Base-by-base conservation (phyloP, 2,113 vertebrate species). In the Mormyrus iriodes region DNA sequence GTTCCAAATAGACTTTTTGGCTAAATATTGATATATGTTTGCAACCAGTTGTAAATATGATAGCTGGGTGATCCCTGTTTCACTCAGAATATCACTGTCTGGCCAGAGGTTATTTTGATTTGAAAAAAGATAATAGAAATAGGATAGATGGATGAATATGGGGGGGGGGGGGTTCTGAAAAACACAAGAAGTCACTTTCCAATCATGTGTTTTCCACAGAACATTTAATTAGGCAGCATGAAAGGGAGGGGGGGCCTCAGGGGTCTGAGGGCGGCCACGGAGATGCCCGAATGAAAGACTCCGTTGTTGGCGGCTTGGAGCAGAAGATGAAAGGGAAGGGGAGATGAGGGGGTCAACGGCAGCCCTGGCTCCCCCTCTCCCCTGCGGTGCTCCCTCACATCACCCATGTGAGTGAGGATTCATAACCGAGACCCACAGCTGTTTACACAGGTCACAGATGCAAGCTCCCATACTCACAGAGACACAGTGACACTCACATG, bases 141-240 rank as follows among this genome's bases (percentile, higher is more conserved):
- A 91, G 55, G 88, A 89, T 48, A 35, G 86, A 90, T 84, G 89
- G 90, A 85, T 61, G 89, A 84, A 10, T 58, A 61, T 2, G 21
- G 24, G 61, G 9, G 58, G 8, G 58, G 85, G 73, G 85, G 76
- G 65, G 39, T 39, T 89, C 39, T 89, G 73, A 61, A 87, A 85
- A 86, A 69, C 35, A 48, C n/a, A 90, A 93, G 92, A 92, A 95
- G 94, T 95, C 92, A 96, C 93, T 95, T 96, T 95, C 93, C 91
- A 95, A 95, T 96, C 95, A 96, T 95, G 95, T 94, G 95, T 93
- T 96, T 94, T 95, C 93, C 95, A 95, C 93, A 86, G 95, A 96
- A 95, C 95, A 96, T 96, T 95, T 94, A 96, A 96, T 96, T 96
- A 96, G 94, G 92, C 92, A 93, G 93, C 92, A 91, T 95, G 95